Base-by-base conservation (phyloP, 2,113 vertebrate species). In the Podiceps cristatus region DNA sequence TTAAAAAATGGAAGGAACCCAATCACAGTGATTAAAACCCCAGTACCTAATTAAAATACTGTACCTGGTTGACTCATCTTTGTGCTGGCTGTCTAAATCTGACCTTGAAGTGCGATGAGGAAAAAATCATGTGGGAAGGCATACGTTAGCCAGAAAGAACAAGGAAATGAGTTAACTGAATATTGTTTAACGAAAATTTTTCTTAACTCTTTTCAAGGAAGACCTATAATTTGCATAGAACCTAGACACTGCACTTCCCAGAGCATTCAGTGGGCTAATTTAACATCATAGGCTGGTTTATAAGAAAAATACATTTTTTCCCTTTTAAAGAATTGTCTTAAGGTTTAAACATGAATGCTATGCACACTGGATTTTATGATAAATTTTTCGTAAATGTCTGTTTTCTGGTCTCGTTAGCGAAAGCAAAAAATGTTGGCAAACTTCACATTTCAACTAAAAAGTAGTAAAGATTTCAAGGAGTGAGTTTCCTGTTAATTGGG, bases 11-110 rank as follows among this genome's bases (percentile, higher is more conserved):
- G 58, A 94, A 91, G 69, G 77, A 63, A 58, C 42, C 23, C 31
- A 95, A 89, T 80, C 22, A 72, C 23, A 59, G 66, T 68, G 93
- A 95, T 97, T 95, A 88, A 88, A 96, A 77, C 23, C 8, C 18
- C 5, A 24, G 31, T 12, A 42, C 25, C 69, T 92, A 78, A 93
- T 92, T 95, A 91, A 92, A 95, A 87, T 52, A 68, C 40, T 79
- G 60, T 79, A 85, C 93, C 86, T 94, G 68, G 33, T 75, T 96
- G 94, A 93, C 64, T 96, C 80, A 75, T 92, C 44, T 63, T 81
- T 67, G 60, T 78, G 80, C 44, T 96, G 82, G 40, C 53, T 93
- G 76, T 84, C 78, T 84, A 91, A 96, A 90, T 28, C 42, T 90
- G 89, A 96, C 82, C 91, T 95, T 90, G 87, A 90, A 94, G 31